Evolutionary conservation across 1,140 invertebrate species (phyloP), one percentile per base, ranked within the genome.

Genomic region (silkworm (Bombyx mori)): DNA sequence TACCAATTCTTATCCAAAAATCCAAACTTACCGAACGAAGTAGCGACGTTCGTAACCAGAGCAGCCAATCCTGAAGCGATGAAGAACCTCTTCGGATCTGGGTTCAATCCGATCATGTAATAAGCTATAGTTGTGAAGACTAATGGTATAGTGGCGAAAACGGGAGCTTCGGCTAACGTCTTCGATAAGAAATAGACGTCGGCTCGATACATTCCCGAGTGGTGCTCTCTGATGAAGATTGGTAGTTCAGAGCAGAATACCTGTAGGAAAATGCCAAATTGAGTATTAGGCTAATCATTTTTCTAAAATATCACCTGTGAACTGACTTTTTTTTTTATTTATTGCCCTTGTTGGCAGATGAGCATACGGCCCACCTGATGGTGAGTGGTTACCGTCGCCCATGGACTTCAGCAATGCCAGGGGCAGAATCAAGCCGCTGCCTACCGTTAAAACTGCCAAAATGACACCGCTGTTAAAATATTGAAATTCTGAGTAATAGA

Each of bases 121-220:
- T 99, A 99, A 4, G 92, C 91, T 52, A 99, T 93, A 4, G 91
- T 77, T 1, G 94, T 94, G 86, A 98, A 98, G 1, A 98, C 82
- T 8, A 96, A 65, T 0, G 97, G 97, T 45, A 97, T 92, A 0
- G 92, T 88, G 2, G 96, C 89, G 67, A 95, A 96, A 44, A 97
- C 90, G 0, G 95, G 95, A 7, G 95, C 89, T 79, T 98, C 97
- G 1, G 96, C 95, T 26, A 98, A 69, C 0, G 94, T 96, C 88
- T 98, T 99, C 56, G 94, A 93, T 9, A 99, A 79, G 85, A 98
- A 99, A 79, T 99, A 99, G 0, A 97, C 92, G 68, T 98, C 97
- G 0, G 94, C 94, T 47, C 97, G 89, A 74, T 99, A 99, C 90
- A 99, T 94, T 35, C 97, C 96, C 70, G 95, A 96, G 55, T 92